Evolutionary conservation across 1,140 invertebrate genomes (phyloP).

Genomic region (Euura lappo): DNA sequence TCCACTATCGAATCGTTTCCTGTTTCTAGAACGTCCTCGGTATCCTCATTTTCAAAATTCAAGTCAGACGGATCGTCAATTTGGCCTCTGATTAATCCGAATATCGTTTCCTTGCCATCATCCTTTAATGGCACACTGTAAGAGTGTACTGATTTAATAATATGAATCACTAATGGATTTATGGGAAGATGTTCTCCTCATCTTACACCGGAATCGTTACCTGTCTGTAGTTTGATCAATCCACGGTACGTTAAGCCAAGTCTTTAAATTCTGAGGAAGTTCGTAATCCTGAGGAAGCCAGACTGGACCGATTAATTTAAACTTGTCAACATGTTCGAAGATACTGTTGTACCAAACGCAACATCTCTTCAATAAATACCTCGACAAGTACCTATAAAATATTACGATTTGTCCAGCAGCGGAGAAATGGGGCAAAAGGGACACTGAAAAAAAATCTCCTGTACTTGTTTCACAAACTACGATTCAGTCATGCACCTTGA

Average conservation of each 20-base stretch:
- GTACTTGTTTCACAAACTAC: too few relatives aligned
- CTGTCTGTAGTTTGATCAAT: slow-evolving; percentile 45
- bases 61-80: slow-evolving; percentile 14
- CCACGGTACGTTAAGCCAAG: slow-evolving; percentile 61
- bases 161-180: slow-evolving; percentile 19
- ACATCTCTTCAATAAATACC: slow-evolving; percentile 57
- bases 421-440: slow-evolving; percentile 15
- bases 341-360: slow-evolving; percentile 63
- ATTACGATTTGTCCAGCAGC: not conserved
- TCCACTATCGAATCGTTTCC: not conserved
- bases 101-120: slow-evolving; percentile 32
- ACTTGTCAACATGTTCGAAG: slow-evolving; percentile 48
- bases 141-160: slow-evolving; percentile 10
- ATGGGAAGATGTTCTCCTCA: not conserved
- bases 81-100: slow-evolving; percentile 34
- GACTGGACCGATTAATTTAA: slow-evolving; percentile 56
- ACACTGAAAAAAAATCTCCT: slow-evolving; percentile 9
- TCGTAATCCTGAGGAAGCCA: slow-evolving; percentile 59
- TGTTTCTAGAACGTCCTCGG: slow-evolving; percentile 8
- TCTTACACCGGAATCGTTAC: slow-evolving; percentile 25
- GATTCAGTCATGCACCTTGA: too few relatives aligned
- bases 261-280: slow-evolving; percentile 58
- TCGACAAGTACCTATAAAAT: slow-evolving; percentile 49
- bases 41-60: slow-evolving; percentile 8
- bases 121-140: slow-evolving; percentile 26